A percentile compares a stretch with the other conserved stretches of the same genome.
Conservation (phyloP, 2,113 vertebrate species). For the Tyrannus savana region DNA sequence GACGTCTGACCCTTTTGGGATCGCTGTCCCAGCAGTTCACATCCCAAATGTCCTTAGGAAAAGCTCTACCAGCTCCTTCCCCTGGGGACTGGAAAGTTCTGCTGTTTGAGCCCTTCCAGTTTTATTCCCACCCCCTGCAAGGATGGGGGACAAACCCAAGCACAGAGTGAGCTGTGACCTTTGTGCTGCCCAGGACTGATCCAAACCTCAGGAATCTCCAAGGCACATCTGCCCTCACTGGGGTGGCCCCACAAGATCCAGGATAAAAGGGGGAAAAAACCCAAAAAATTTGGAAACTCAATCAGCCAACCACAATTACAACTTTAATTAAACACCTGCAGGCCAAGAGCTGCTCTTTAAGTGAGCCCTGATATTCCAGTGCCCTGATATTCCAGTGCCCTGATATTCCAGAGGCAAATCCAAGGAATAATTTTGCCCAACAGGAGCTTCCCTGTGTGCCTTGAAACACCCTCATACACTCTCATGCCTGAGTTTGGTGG, state of each 20-base stretch:
- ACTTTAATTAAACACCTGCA: slow-evolving; percentile 14
- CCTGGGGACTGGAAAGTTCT: slow-evolving; percentile 3
- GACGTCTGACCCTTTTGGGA: not conserved
- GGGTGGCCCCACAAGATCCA: not conserved
- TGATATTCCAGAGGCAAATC: too few relatives aligned
- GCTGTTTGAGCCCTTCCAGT: not conserved
- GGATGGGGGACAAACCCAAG: not conserved
- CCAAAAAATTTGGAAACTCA: not conserved
- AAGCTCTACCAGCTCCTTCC: not conserved
- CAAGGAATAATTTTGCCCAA: too few relatives aligned
- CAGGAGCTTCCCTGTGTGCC: too few relatives aligned
- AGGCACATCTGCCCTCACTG: not conserved
- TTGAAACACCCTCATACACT: too few relatives aligned
- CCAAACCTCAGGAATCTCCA: not conserved
- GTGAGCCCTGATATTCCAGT: too few relatives aligned
- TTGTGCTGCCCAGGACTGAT: not conserved
- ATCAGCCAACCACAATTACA: not conserved
- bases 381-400: too few relatives aligned
- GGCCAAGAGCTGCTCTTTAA: not conserved
- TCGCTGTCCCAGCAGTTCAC: not conserved
- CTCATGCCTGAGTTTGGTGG: too few relatives aligned
- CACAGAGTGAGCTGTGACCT: not conserved
- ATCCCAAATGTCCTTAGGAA: not conserved
- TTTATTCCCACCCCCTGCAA: not conserved
- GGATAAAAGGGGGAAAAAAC: not conserved